A percentile compares a stretch with the other conserved stretches of the same genome.
phyloP scores from a whole-genome alignment of 2,113 vertebrate species.

The Mohoua ochrocephala region DNA sequence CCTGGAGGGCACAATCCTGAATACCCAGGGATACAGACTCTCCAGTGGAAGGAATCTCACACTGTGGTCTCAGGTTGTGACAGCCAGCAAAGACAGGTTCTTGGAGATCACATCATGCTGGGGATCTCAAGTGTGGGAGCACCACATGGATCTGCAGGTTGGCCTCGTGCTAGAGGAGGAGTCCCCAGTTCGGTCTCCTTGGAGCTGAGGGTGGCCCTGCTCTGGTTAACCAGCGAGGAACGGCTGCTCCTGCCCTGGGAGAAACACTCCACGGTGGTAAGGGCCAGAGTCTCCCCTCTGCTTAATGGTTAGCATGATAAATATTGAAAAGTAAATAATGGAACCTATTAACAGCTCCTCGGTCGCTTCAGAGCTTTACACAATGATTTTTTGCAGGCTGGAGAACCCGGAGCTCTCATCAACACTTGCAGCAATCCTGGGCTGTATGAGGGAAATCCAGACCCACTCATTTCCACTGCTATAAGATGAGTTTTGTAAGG shows the following conservation, averaged over 20 bases:
- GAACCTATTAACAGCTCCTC: background rate
- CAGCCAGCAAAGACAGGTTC: background rate
- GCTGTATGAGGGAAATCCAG: background rate
- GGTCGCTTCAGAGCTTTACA: background rate
- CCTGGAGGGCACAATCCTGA: background rate
- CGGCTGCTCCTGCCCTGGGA: background rate
- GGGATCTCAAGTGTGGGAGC: background rate
- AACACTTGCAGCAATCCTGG: background rate
- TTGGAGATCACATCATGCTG: fast-evolving
- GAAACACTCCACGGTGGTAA: background rate
- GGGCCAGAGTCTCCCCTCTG: background rate
- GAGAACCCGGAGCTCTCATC: background rate
- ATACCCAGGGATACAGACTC: background rate
- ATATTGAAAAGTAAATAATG: background rate
- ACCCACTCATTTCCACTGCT: background rate
- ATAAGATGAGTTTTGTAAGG: background rate
- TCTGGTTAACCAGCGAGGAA: background rate
- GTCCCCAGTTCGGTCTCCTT: fast-evolving
- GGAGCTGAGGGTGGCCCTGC: background rate
- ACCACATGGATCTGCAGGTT: background rate
- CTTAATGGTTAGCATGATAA: background rate
- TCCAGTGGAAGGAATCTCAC: background rate
- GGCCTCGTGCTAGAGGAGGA: background rate
- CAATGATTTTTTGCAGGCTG: background rate
- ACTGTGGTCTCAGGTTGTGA: background rate